These are phyloP conservation scores for Leucoraja erinaceus DNA, from an alignment of 2,113 vertebrate species.

Conservation along the genomic window DNA sequence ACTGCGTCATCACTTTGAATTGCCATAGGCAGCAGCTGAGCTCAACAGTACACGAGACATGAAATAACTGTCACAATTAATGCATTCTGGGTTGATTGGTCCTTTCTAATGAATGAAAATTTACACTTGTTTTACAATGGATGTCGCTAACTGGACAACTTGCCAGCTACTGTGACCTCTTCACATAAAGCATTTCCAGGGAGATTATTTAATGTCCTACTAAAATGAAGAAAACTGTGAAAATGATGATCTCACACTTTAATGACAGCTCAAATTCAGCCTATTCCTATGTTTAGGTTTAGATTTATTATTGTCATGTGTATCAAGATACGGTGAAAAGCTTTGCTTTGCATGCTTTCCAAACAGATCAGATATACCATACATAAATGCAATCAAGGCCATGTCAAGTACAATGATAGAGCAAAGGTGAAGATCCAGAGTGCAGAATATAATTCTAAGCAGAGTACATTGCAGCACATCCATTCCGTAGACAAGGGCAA, in stretches of 20 bases:
- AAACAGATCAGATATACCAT: too few species aligned
- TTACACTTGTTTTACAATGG: background rate
- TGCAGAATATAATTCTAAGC: too few species aligned
- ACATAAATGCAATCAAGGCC: too few species aligned
- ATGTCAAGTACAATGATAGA: too few species aligned
- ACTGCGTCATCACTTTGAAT: background rate
- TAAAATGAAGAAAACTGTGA: background rate
- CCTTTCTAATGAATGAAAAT: background rate
- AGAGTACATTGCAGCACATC: too few species aligned
- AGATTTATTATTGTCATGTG: too few species aligned
- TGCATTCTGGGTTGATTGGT: background rate
- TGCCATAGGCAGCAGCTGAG: background rate
- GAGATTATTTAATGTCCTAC: background rate
- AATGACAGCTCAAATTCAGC: background rate
- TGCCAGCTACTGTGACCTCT: background rate
- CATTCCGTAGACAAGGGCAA: too few species aligned
- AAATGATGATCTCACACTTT: background rate
- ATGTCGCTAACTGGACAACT: background rate
- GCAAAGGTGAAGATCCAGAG: too few species aligned
- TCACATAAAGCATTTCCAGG: background rate
- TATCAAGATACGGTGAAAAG: too few species aligned
- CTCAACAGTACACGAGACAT: background rate
- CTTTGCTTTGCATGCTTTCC: too few species aligned
- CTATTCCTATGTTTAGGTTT: too few species aligned
- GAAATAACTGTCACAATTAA: background rate